A percentile compares a stretch with the other conserved stretches of the same genome.
phyloP scores from a whole-genome alignment of 2,113 vertebrate genomes.

The Eurypyga helias region DNA sequence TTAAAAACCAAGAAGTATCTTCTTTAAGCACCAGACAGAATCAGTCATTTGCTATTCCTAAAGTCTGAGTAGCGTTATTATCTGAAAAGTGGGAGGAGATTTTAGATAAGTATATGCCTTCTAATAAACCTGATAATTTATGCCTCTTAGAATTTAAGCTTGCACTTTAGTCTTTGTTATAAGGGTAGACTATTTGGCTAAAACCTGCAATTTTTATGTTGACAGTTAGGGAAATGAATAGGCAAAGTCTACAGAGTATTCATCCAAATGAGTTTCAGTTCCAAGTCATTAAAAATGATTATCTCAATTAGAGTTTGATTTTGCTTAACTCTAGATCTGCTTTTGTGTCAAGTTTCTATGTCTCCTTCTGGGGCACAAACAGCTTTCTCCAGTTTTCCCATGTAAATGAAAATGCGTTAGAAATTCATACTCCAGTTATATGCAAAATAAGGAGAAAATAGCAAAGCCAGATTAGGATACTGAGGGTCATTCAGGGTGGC shows the following conservation, averaged over 20 bases:
- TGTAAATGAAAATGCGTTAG: not conserved
- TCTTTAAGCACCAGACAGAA: not conserved
- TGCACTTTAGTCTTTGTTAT: not conserved
- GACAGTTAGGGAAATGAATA: not conserved
- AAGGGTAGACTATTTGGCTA: not conserved
- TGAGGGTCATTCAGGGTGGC: not conserved
- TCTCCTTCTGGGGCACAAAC: not conserved
- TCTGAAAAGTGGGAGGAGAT: not conserved
- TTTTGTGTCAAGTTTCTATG: not conserved
- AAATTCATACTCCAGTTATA: not conserved
- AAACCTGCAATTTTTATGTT: not conserved
- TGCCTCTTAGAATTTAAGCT: not conserved
- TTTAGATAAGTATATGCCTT: not conserved
- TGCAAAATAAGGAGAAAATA: not conserved
- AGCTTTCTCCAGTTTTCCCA: not conserved
- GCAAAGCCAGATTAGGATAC: not conserved
- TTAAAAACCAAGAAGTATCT: not conserved
- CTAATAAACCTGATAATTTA: not conserved
- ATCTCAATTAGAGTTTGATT: not conserved
- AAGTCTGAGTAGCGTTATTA: not conserved
- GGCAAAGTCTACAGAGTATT: not conserved
- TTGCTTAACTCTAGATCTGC: not conserved
- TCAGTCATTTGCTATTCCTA: not conserved
- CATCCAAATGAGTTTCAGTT: not conserved
- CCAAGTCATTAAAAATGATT: conserved; percentile 6